Conservation (phyloP, 2,113 vertebrate species). For the Anolis carolinensis region DNA sequence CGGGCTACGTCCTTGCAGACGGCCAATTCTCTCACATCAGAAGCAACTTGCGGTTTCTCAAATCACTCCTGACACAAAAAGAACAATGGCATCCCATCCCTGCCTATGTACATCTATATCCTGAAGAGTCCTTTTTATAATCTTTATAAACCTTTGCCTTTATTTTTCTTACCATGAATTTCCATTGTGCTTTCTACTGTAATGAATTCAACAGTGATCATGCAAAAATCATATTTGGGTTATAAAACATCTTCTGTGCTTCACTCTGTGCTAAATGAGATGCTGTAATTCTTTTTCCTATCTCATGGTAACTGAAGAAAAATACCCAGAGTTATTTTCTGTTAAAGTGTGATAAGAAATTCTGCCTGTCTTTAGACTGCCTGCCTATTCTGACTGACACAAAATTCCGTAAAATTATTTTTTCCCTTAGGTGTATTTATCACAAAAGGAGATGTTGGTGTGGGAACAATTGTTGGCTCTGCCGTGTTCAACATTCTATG, state of each 20-base stretch:
- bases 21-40: too few relatives aligned
- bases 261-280: neutral
- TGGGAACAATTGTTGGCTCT: slow-evolving; percentile 97
- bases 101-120: neutral
- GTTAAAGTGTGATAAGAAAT: neutral
- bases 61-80: too few relatives aligned
- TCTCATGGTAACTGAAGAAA: neutral
- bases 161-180: neutral
- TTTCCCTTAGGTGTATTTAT: slow-evolving; percentile 94
- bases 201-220: neutral
- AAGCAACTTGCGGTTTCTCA: too few relatives aligned
- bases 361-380: neutral
- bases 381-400: slow-evolving; percentile 21
- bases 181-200: fast-evolving
- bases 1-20: too few relatives aligned
- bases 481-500: slow-evolving; percentile 98
- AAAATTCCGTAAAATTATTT: slow-evolving; percentile 55
- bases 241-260: neutral
- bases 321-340: neutral
- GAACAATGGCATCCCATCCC: neutral
- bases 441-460: slow-evolving; percentile 96
- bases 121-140: neutral
- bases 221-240: neutral
- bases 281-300: neutral
- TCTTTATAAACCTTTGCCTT: neutral